A percentile compares a stretch with the other conserved stretches of the same genome.
These are phyloP conservation scores for Ptychobarbus kaznakovi DNA, from an alignment of 2,797 vertebrate genomes.

Conservation along the genomic window DNA sequence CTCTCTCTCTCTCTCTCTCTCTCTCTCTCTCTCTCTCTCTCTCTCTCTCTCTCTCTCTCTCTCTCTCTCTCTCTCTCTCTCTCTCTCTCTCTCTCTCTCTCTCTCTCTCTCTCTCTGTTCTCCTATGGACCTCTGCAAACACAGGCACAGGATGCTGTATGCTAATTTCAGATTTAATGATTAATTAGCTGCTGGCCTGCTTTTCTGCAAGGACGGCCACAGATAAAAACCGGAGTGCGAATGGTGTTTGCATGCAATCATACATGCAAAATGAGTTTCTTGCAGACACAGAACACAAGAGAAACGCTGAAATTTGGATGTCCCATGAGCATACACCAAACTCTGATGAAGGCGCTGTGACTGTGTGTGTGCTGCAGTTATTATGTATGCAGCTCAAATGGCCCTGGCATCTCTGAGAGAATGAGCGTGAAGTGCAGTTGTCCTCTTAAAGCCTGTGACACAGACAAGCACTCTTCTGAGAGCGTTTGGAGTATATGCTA, in stretches of 20 bases:
- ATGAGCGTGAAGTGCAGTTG: slow-evolving; percentile 54
- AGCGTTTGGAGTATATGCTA: slow-evolving; percentile 43
- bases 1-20: slow-evolving; percentile 10
- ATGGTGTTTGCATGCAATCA: slow-evolving; percentile 41
- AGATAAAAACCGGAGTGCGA: slow-evolving; percentile 48
- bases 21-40: background rate
- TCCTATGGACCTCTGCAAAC: slow-evolving; percentile 52
- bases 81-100: background rate
- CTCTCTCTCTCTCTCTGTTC: background rate
- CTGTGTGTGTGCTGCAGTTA: slow-evolving; percentile 53
- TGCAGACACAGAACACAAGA: slow-evolving; percentile 21
- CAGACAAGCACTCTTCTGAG: slow-evolving; percentile 52
- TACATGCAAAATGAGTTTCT: slow-evolving; percentile 39
- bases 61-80: background rate
- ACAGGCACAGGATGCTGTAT: slow-evolving; percentile 58
- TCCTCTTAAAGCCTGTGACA: slow-evolving; percentile 57
- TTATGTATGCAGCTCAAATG: slow-evolving; percentile 60
- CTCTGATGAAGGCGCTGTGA: slow-evolving; percentile 39
- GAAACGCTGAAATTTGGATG: slow-evolving; percentile 27
- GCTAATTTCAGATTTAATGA: slow-evolving; percentile 66
- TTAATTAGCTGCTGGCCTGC: slow-evolving; percentile 63
- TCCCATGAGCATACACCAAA: slow-evolving; percentile 42
- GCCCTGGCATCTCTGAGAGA: slow-evolving; percentile 52
- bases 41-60: slow-evolving; percentile 11
- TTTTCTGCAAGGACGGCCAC: slow-evolving; percentile 59